phyloP scores from a whole-genome alignment of 1,140 invertebrate genomes.

The Arion vulgaris region DNA sequence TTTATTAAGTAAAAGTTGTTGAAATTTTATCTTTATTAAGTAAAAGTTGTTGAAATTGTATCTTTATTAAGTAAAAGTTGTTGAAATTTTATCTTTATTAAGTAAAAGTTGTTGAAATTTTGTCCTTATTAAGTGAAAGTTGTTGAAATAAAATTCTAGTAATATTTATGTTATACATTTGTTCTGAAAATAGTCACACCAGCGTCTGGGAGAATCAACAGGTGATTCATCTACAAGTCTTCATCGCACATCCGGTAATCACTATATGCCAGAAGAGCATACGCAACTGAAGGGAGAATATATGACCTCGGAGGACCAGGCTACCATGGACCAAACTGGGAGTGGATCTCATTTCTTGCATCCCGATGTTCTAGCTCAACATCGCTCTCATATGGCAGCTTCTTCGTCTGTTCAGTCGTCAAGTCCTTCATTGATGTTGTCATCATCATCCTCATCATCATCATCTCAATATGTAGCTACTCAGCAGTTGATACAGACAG shows the following conservation, averaged over 20 bases:
- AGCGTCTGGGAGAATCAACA: no score
- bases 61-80: no score
- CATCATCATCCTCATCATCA: no score
- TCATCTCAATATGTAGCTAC: slow-evolving; percentile 12
- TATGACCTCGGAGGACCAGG: background rate
- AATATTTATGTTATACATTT: no score
- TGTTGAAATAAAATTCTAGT: no score
- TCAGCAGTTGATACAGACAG: slow-evolving; percentile 9
- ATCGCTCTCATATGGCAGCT: slow-evolving; percentile 7
- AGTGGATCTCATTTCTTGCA: background rate
- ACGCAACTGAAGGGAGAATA: background rate
- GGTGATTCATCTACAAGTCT: background rate
- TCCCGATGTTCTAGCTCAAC: slow-evolving; percentile 11
- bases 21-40: no score
- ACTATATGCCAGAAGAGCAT: background rate
- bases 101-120: no score
- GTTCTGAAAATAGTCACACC: no score
- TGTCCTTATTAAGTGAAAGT: no score
- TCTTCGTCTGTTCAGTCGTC: background rate
- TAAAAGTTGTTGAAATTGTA: no score
- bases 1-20: no score
- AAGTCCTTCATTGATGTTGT: background rate
- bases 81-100: no score
- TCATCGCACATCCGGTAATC: background rate
- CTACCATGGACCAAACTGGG: background rate